These are phyloP conservation scores for Drosophila saltans DNA, from an alignment of 1,140 invertebrate species.

Conservation along the genomic window DNA sequence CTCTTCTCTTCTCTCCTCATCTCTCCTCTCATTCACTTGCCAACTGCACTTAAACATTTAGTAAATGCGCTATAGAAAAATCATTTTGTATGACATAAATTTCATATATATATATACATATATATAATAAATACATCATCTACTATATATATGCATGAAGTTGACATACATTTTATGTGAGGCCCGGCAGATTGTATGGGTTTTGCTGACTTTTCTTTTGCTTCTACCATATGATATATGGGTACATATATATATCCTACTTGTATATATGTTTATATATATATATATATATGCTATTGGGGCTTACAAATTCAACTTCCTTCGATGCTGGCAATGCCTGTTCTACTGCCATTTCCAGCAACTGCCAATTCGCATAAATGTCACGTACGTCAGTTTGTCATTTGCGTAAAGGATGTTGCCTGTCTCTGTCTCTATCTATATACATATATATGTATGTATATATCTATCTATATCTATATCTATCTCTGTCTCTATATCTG, in stretches of 20 bases:
- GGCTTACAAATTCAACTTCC: slow-evolving; percentile 27
- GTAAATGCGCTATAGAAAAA: slow-evolving; percentile 76
- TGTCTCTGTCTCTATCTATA: slow-evolving; percentile 17
- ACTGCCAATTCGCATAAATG: slow-evolving; percentile 80
- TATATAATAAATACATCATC: slow-evolving; percentile 8
- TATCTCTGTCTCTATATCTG: not conserved
- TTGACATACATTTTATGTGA: slow-evolving; percentile 73
- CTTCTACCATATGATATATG: slow-evolving; percentile 1
- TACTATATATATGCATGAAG: slow-evolving; percentile 39
- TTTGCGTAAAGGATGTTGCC: slow-evolving; percentile 72
- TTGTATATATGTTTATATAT: slow-evolving; percentile 25
- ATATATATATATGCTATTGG: slow-evolving; percentile 42
- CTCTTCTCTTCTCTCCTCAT: not conserved
- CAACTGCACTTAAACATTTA: slow-evolving; percentile 66
- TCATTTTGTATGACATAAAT: slow-evolving; percentile 73
- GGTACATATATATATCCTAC: slow-evolving; percentile 21
- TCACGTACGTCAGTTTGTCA: slow-evolving; percentile 82
- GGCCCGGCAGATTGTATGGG: not conserved
- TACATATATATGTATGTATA: not conserved
- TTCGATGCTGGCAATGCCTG: slow-evolving; percentile 1
- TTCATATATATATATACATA: slow-evolving; percentile 32
- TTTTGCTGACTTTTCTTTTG: slow-evolving; percentile 3
- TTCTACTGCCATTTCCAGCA: slow-evolving; percentile 43
- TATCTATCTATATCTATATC: not conserved
- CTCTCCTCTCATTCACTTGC: not conserved